These are phyloP conservation scores for Pheosia gnoma DNA, from an alignment of 2,888 invertebrate genomes.

Conservation along the genomic window DNA sequence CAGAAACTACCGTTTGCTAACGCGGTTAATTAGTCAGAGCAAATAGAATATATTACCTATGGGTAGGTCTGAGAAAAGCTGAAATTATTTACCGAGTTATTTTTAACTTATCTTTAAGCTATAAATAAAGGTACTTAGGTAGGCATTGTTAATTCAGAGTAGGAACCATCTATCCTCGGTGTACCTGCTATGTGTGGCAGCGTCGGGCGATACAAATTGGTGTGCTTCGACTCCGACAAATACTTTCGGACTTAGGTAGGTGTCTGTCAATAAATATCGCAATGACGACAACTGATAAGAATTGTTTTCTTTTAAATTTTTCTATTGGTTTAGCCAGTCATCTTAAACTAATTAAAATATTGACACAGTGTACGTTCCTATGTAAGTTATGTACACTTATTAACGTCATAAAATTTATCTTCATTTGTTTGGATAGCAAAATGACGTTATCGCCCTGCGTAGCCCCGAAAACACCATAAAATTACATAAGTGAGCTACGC, in stretches of 20 bases:
- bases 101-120: not conserved
- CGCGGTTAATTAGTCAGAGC: slow-evolving; percentile 28
- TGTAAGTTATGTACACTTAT: slow-evolving; percentile 7
- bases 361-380: slow-evolving; percentile 9
- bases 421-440: slow-evolving; percentile 37
- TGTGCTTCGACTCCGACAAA: no score
- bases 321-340: slow-evolving; percentile 1
- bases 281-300: not conserved
- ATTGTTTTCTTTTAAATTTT: not conserved
- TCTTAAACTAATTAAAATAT: slow-evolving; percentile 10
- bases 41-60: slow-evolving; percentile 15
- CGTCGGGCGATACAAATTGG: no score
- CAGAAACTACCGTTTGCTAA: slow-evolving; percentile 33
- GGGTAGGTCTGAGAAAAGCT: not conserved
- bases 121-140: not conserved
- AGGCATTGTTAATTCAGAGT: no score
- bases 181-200: no score
- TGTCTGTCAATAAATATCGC: not conserved
- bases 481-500: slow-evolving; percentile 17
- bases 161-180: no score
- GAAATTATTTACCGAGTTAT: not conserved
- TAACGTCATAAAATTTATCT: slow-evolving; percentile 32
- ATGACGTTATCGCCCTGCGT: slow-evolving; percentile 33
- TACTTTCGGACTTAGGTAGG: no score
- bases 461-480: slow-evolving; percentile 39